A percentile compares a stretch with the other conserved stretches of the same genome.
phyloP scores from a whole-genome alignment of 2,888 invertebrate species.

The Caprella mutica region DNA sequence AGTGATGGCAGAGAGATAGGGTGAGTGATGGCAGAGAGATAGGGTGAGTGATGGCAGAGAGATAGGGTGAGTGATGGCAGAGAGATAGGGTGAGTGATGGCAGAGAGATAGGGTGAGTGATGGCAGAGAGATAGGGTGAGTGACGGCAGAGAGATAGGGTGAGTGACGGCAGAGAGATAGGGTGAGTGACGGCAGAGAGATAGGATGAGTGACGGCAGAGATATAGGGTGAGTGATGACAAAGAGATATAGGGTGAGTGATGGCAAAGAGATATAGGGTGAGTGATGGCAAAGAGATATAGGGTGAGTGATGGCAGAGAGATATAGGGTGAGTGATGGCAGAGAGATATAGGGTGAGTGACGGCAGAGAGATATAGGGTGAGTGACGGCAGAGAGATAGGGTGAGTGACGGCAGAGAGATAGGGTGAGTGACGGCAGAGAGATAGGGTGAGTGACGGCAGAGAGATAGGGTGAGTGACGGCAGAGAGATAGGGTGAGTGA shows the following conservation, averaged over 20 bases:
- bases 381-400: neutral
- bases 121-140: neutral
- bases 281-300: neutral
- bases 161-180: neutral
- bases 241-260: neutral
- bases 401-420: neutral
- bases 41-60: neutral
- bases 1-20: too few relatives aligned
- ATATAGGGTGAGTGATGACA: neutral
- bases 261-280: neutral
- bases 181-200: too few relatives aligned
- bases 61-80: neutral
- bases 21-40: neutral
- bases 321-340: too few relatives aligned
- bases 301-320: neutral
- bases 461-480: neutral
- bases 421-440: too few relatives aligned
- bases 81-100: neutral
- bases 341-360: too few relatives aligned
- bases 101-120: too few relatives aligned
- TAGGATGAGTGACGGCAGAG: neutral
- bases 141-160: neutral
- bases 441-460: too few relatives aligned
- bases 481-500: neutral
- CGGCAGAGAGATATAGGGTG: neutral